Percentiles rank a stretch among this genome's conserved stretches.
Evolutionary conservation across 2,888 invertebrate genomes (phyloP).

Genomic region (Agrochola macilenta): DNA sequence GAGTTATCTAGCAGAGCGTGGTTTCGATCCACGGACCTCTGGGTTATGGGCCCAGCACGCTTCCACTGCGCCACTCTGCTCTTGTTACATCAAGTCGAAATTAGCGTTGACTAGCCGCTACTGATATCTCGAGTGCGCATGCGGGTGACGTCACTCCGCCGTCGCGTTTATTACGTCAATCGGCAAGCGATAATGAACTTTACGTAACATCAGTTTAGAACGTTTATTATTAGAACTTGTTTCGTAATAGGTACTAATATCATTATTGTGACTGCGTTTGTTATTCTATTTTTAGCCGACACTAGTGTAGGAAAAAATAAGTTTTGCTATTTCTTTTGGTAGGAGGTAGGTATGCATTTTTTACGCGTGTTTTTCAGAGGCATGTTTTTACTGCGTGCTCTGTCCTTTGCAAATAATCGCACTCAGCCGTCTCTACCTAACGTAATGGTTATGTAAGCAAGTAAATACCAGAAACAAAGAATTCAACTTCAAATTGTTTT

Average conservation of each 20-base stretch:
- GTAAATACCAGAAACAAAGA: neutral
- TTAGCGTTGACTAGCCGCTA: slow-evolving; percentile 59
- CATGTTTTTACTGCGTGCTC: neutral
- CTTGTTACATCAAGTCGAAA: slow-evolving; percentile 67
- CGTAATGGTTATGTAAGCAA: neutral
- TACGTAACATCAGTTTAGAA: slow-evolving; percentile 17
- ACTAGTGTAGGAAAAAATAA: neutral
- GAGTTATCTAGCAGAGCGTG: slow-evolving; percentile 92
- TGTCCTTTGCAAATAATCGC: neutral
- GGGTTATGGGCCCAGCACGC: slow-evolving; percentile 96
- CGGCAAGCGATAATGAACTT: slow-evolving; percentile 60
- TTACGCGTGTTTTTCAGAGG: neutral
- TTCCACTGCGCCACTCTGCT: slow-evolving; percentile 96
- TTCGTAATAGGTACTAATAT: slow-evolving; percentile 36
- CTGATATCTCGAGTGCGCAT: slow-evolving; percentile 57
- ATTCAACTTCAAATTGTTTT: neutral
- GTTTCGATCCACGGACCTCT: slow-evolving; percentile 97
- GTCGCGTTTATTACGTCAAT: slow-evolving; percentile 61
- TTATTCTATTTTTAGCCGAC: slow-evolving; percentile 44
- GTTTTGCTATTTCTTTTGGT: neutral
- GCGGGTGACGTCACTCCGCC: slow-evolving; percentile 70
- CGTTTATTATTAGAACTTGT: slow-evolving; percentile 51
- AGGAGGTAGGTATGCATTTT: neutral
- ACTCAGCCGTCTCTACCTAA: neutral
- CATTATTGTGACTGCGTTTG: slow-evolving; percentile 12